These are phyloP conservation scores for Gouania willdenowi DNA, from an alignment of 2,797 vertebrate species.

Conservation along the genomic window DNA sequence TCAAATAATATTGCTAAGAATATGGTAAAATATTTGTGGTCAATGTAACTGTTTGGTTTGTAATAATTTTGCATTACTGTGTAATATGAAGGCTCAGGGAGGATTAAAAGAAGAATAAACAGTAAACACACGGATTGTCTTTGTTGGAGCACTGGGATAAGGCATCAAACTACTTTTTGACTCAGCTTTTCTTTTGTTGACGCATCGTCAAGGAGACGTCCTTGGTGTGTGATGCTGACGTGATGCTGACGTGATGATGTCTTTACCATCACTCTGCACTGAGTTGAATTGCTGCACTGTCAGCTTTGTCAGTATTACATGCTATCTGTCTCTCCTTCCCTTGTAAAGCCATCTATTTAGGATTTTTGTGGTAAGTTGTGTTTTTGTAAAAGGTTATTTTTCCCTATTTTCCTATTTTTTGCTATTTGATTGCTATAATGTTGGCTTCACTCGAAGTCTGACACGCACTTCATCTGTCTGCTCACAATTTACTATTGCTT, in stretches of 20 bases:
- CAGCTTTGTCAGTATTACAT: constrained; percentile 18
- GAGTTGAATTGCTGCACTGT: constrained; percentile 32
- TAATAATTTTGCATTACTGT: no score
- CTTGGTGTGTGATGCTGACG: constrained; percentile 45
- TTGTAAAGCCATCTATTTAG: constrained; percentile 11
- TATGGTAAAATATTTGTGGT: no score
- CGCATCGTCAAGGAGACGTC: constrained; percentile 56
- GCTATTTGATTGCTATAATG: background rate
- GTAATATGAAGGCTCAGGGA: no score
- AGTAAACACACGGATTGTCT: no score
- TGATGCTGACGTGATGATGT: constrained; percentile 41
- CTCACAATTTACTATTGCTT: no score
- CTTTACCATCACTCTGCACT: constrained; percentile 21
- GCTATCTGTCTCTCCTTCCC: constrained; percentile 8
- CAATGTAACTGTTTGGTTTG: no score
- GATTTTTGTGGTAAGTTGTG: constrained; percentile 12
- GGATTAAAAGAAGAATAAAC: no score
- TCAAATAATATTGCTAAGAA: no score
- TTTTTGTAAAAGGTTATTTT: constrained; percentile 15
- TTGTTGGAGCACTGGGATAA: background rate
- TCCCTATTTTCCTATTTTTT: no score
- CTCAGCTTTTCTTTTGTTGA: no score
- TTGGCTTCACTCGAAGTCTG: constrained; percentile 4
- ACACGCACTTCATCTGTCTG: constrained; percentile 3
- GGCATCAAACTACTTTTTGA: no score